These are phyloP conservation scores for Tetramorium simillimum DNA, from an alignment of 1,140 invertebrate genomes.

Conservation along the genomic window DNA sequence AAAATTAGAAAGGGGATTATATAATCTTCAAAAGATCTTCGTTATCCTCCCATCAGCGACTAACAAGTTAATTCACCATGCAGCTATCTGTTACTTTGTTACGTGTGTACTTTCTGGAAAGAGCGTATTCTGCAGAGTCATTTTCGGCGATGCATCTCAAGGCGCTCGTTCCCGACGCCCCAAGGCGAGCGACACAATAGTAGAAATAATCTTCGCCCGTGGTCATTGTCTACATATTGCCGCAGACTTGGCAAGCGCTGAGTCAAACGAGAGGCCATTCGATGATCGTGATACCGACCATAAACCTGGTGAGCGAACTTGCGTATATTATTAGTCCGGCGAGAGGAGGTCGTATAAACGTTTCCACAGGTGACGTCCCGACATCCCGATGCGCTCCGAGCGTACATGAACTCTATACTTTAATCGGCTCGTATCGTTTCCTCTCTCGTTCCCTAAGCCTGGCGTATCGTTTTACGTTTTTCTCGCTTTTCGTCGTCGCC, in stretches of 20 bases:
- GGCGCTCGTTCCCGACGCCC: neutral
- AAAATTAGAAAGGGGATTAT: neutral
- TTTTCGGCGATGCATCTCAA: constrained; percentile 19
- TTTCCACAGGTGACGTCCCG: constrained; percentile 66
- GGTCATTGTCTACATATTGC: constrained; percentile 8
- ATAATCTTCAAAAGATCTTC: neutral
- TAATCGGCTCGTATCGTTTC: constrained; percentile 67
- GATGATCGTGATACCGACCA: constrained; percentile 54
- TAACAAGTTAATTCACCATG: constrained; percentile 9
- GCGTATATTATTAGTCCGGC: constrained; percentile 66
- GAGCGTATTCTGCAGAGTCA: neutral
- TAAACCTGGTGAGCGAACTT: constrained; percentile 60
- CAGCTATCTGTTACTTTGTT: constrained; percentile 5
- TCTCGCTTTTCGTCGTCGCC: constrained; percentile 37
- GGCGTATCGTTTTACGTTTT: constrained; percentile 8
- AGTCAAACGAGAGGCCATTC: constrained; percentile 3
- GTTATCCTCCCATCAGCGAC: neutral
- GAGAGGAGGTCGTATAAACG: constrained; percentile 62
- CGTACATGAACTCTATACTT: constrained; percentile 71
- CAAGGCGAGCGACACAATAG: neutral
- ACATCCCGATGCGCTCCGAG: constrained; percentile 62
- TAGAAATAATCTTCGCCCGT: neutral
- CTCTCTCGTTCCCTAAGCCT: constrained; percentile 17
- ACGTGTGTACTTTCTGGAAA: neutral
- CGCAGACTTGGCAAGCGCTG: neutral